Conservation (phyloP, 2,113 vertebrate species). For the Cryptomyrus ogoouensis region DNA sequence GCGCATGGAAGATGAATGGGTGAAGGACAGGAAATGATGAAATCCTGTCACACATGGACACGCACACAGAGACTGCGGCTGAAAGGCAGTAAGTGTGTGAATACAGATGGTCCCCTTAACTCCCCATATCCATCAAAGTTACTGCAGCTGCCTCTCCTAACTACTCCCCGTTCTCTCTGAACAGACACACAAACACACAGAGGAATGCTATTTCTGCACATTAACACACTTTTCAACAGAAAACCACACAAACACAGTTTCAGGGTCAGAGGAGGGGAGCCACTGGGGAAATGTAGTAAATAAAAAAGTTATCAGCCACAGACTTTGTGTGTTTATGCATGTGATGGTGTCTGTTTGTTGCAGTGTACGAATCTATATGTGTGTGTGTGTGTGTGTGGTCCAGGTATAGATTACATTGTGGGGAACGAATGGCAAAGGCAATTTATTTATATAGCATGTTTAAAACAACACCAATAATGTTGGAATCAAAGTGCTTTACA, state of each 20-base stretch:
- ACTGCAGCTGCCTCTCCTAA: background rate
- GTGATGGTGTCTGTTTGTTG: background rate
- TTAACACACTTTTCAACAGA: background rate
- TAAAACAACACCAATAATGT: too few species aligned
- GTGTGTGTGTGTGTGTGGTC: background rate
- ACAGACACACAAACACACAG: conserved; percentile 6
- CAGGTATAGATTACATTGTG: too few species aligned
- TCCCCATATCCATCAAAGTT: background rate
- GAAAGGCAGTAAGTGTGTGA: background rate
- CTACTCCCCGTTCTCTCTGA: background rate
- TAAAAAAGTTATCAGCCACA: background rate
- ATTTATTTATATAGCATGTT: too few species aligned
- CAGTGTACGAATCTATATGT: background rate
- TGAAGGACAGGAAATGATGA: background rate
- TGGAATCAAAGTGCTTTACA: too few species aligned
- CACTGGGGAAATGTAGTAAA: background rate
- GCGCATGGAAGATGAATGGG: background rate
- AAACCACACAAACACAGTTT: background rate
- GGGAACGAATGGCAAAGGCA: too few species aligned
- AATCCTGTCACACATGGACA: background rate
- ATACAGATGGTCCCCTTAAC: background rate
- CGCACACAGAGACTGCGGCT: background rate
- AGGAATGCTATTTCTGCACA: background rate
- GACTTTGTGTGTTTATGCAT: background rate
- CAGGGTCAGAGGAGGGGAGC: background rate